Evolutionary conservation across 2,797 vertebrate genomes (phyloP).

Genomic region (Poecilia velifera): DNA sequence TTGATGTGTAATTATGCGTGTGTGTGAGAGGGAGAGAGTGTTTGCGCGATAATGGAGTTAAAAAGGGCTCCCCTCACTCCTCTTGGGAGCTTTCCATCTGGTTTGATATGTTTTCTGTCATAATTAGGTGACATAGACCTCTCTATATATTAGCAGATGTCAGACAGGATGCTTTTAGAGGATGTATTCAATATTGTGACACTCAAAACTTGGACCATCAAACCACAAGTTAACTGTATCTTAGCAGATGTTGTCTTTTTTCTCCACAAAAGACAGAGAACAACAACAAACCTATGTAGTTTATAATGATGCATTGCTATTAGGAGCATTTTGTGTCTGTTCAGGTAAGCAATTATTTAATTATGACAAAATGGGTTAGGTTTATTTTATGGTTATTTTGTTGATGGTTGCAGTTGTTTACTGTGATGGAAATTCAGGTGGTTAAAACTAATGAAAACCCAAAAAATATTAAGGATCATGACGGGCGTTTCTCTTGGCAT

Average conservation of each 20-base stretch:
- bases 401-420: not conserved
- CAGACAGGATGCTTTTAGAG: constrained; percentile 40
- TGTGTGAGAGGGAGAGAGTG: constrained; percentile 36
- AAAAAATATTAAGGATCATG: not conserved
- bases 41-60: constrained; percentile 77
- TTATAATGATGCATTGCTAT: not conserved
- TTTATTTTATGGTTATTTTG: not conserved
- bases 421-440: not conserved
- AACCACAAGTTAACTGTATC: not conserved
- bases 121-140: constrained; percentile 62
- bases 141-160: constrained; percentile 63
- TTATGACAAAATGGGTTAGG: not conserved
- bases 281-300: not conserved
- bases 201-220: not conserved
- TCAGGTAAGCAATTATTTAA: not conserved
- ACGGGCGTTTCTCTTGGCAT: not conserved
- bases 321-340: not conserved
- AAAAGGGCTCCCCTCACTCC: constrained; percentile 50
- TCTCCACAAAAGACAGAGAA: not conserved
- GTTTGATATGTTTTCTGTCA: constrained; percentile 74
- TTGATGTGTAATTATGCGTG: constrained; percentile 35
- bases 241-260: not conserved
- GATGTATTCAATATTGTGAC: constrained; percentile 26
- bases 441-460: not conserved
- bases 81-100: constrained; percentile 81